Base-by-base conservation (phyloP, 2,113 vertebrate species). In the Collichthys lucidus region DNA sequence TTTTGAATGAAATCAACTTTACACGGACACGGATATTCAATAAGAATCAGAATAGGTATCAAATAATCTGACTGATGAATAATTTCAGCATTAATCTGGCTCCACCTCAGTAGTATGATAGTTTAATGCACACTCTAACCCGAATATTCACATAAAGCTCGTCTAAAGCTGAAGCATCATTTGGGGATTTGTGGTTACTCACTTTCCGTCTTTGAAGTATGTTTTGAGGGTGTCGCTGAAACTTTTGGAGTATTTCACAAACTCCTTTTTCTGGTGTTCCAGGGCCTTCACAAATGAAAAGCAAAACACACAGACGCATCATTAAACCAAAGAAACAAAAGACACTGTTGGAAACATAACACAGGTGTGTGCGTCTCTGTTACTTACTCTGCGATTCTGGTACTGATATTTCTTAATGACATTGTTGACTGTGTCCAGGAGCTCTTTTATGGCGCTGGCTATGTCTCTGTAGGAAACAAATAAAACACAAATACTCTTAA, bases 191-290 rank as follows among this genome's bases (percentile, higher is more conserved):
- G 15, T 1, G 11, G 60, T 42, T n/a, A 16, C 98, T 97, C 95
- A 99, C 98, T 99, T 99, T 96, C 98, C 98, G 88, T 99, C 98
- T 97, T 99, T 99, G 96, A 99, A 99, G 97, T 99, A 99, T 24
- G 97, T 99, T 97, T 99, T 99, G 92, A 99, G 97, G 92, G 98
- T 98, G 93, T 99, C 98, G 69, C 98, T 99, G 97, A 99, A 99
- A 94, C 98, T 99, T 97, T 99, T 99, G 88, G 98, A 99, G 93
- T 99, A 99, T 94, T 99, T 99, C 96, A 99, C 98, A 97, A 99
- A 99, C 95, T 99, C 98, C 96, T 99, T 99, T 96, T 99, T 99
- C 96, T 99, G 98, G 89, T 99, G 97, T 93, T 99, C 98, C 92
- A 99, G 96, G 86, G 98, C 98, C 98, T 99, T 90, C 7, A 61